A percentile compares a stretch with the other conserved stretches of the same genome.
phyloP scores from a whole-genome alignment of 2,888 invertebrate genomes.

The Hylaea fasciaria region DNA sequence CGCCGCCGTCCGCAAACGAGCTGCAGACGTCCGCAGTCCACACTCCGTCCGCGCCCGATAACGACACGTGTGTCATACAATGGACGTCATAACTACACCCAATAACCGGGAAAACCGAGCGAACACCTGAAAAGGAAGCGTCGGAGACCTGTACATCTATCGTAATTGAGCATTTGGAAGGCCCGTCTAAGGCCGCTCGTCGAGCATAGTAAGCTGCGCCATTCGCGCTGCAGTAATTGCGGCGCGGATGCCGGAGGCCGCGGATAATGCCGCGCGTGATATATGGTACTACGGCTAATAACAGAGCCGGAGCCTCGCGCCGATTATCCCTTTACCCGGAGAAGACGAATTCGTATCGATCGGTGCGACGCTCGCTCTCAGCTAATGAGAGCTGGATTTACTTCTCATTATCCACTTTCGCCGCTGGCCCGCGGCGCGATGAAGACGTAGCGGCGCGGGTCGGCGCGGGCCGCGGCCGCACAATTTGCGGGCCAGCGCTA shows the following conservation, averaged over 20 bases:
- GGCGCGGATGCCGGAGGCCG: slow-evolving; percentile 78
- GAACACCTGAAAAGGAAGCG: slow-evolving; percentile 39
- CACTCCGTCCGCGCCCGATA: slow-evolving; percentile 50
- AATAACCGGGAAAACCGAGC: slow-evolving; percentile 35
- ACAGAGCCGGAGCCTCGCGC: slow-evolving; percentile 71
- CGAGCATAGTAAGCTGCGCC: slow-evolving; percentile 66
- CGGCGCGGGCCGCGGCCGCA: slow-evolving; percentile 65
- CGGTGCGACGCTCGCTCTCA: slow-evolving; percentile 73
- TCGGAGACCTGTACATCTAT: slow-evolving; percentile 35
- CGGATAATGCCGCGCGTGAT: slow-evolving; percentile 79
- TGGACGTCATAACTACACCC: slow-evolving; percentile 46
- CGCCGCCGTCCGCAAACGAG: slow-evolving; percentile 65
- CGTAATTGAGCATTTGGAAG: slow-evolving; percentile 44
- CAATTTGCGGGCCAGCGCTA: slow-evolving; percentile 71
- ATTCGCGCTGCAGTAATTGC: slow-evolving; percentile 73
- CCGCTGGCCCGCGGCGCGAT: slow-evolving; percentile 74
- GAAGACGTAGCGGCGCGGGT: slow-evolving; percentile 72
- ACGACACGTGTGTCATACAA: slow-evolving; percentile 55
- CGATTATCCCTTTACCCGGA: slow-evolving; percentile 81
- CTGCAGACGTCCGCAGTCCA: slow-evolving; percentile 54
- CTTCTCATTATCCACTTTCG: slow-evolving; percentile 83
- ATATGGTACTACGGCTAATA: slow-evolving; percentile 83
- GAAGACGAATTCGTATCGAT: slow-evolving; percentile 81
- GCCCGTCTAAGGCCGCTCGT: slow-evolving; percentile 57
- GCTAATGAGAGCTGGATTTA: slow-evolving; percentile 82